phyloP scores from a whole-genome alignment of 2,797 vertebrate genomes.

The Epinephelus awoara region DNA sequence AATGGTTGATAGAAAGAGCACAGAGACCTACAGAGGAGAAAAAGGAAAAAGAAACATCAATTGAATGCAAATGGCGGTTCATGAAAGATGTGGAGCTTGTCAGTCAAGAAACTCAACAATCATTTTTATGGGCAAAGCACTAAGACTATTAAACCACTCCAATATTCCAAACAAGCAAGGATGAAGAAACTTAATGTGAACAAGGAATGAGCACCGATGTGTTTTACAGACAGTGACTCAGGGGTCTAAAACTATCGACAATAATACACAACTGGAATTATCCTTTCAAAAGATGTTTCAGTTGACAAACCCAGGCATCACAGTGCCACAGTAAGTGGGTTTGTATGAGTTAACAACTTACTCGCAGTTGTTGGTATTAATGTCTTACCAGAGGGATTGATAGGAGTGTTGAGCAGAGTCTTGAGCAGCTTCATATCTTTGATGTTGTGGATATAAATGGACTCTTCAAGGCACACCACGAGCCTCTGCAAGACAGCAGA shows the following conservation, averaged over 20 bases:
- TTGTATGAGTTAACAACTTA: background rate
- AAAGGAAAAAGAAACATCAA: background rate
- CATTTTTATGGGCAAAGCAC: background rate
- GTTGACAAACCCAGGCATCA: background rate
- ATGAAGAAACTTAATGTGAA: background rate
- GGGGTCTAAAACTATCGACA: background rate
- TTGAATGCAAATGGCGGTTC: background rate
- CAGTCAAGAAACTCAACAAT: background rate
- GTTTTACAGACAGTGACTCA: background rate
- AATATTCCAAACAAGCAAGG: background rate
- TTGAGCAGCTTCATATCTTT: conserved; percentile 98
- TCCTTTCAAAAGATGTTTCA: background rate
- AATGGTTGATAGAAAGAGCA: conserved; percentile 94
- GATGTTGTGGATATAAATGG: conserved; percentile 97
- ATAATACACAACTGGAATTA: background rate
- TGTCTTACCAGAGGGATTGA: conserved; percentile 89
- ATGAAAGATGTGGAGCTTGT: background rate
- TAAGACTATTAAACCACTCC: background rate
- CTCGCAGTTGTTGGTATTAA: background rate
- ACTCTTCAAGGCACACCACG: conserved; percentile 94
- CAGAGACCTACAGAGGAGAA: conserved; percentile 89
- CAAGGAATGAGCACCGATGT: background rate
- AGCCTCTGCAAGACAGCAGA: conserved; percentile 86
- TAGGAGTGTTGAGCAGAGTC: conserved; percentile 92
- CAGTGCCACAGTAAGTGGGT: background rate